Evolutionary conservation across 2,797 vertebrate species (phyloP), one percentile per base, ranked within the genome.

Genomic region (Alfaro cultratus): DNA sequence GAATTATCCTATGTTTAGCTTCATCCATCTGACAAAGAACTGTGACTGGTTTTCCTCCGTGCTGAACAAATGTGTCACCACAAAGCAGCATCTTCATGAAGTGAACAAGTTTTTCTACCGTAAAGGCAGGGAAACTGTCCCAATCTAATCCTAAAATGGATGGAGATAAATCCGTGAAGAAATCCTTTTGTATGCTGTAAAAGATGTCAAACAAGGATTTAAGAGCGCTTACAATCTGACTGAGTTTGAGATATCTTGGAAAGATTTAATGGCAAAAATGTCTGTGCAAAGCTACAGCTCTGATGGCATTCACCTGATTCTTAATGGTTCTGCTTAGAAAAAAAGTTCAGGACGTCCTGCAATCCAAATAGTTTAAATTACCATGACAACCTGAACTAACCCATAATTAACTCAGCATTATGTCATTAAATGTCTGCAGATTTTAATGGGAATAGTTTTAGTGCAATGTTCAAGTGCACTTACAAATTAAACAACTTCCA

Each of bases 391-490:
- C 74, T 70, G 46, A 41, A 74, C 62, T 29, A 76, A 80, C 74
- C 81, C 55, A 80, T 23, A 86, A 92, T 90, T 74, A 91, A 78
- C 84, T 86, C 73, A 79, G 43, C 83, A 83, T 88, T 78, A 76
- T 83, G 74, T 83, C 64, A 75, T 90, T 87, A 84, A 84, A 82
- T 79, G 86, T 85, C 85, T 86, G 67, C 64, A 86, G 80, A 85
- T 88, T 79, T 86, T 81, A 79, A 83, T 82, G 26, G 76, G 49
- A 36, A 77, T 31, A 46, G 84, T 86, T 84, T 86, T 83, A 71
- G 80, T 87, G 87, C 81, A 92, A 87, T 53, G 83, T 85, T 77
- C 74, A 74, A 90, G 75, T 80, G 57, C 23, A 26, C 75, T 80
- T 73, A 72, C 23, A 74, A 86, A 77, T 85, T 75, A 73, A 73